Conservation (phyloP, 2,113 vertebrate genomes). For the Corythornis vintsioides region DNA sequence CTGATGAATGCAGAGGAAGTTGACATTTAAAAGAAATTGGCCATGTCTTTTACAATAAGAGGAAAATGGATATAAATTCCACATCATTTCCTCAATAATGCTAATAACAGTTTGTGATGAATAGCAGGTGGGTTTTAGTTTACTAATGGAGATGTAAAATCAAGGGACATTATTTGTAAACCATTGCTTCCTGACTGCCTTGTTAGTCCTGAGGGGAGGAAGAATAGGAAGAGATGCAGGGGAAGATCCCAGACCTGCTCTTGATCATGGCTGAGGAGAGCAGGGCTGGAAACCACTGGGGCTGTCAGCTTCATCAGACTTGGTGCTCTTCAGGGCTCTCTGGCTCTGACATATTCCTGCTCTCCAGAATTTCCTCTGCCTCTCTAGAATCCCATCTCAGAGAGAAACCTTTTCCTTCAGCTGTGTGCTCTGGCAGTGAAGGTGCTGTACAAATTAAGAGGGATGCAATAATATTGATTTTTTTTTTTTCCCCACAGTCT, state of each 20-base stretch:
- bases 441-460: too few relatives aligned
- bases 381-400: neutral
- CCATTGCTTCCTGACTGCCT: neutral
- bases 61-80: constrained; percentile 50
- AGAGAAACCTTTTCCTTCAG: fast-evolving
- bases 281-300: neutral
- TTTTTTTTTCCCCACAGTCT: too few relatives aligned
- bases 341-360: neutral
- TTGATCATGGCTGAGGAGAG: neutral
- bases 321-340: neutral
- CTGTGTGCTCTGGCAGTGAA: neutral
- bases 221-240: neutral
- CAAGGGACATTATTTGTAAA: neutral
- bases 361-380: neutral
- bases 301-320: neutral
- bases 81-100: constrained; percentile 28
- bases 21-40: constrained; percentile 72
- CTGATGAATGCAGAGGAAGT: constrained; percentile 61
- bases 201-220: neutral
- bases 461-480: fast-evolving
- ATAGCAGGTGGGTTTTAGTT: neutral
- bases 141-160: constrained; percentile 7
- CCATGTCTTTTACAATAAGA: constrained; percentile 35
- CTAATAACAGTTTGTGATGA: constrained; percentile 31
- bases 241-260: neutral